Evolutionary conservation across 2,888 invertebrate genomes (phyloP), one percentile per base, ranked within the genome.

Genomic region (Listrodromus nycthemerus): DNA sequence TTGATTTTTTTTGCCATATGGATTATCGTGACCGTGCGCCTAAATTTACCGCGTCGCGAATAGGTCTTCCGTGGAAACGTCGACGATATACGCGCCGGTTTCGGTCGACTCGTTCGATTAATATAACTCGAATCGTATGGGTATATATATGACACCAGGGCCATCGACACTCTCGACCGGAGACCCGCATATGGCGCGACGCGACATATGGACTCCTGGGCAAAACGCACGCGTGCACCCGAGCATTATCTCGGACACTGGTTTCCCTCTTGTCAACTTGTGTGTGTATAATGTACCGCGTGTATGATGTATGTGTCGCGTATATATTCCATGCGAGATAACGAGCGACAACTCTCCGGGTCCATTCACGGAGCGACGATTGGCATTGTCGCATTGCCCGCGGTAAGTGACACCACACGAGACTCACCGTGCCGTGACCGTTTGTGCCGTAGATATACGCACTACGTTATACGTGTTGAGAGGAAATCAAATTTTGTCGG

Each of bases 151-250:
- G 21, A 55, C 19, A 74, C 73, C 69, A 50, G 58, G 65, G 48
- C 71, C 70, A 81, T 84, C 84, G 84, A 69, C 73, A 58, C 66
- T 70, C 78, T 78, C 75, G 70, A 24, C 41, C 24, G 6, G 66
- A 66, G 66, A 45, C 70, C 80, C 86, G 86, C 89, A 88, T 88
- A 88, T 89, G 89, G 87, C 86, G 86, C 74, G 73, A 79, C 66
- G 86, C 87, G 87, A 88, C 89, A 89, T 88, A 89, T 89, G 89
- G 88, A 88, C 86, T 85, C 84, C 84, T 85, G 81, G 41, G 84
- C 81, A 70, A 75, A 84, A 75, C 74, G 83, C 77, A 30, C 67
- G 65, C 76, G 61, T 65, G 76, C 71, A 80, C 78, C 48, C 67
- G 58, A 70, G 75, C 71, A 80, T 81, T 84, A 78, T 84, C 74